Base-by-base conservation (phyloP, 2,113 vertebrate species). In the Callopanchax toddi region DNA sequence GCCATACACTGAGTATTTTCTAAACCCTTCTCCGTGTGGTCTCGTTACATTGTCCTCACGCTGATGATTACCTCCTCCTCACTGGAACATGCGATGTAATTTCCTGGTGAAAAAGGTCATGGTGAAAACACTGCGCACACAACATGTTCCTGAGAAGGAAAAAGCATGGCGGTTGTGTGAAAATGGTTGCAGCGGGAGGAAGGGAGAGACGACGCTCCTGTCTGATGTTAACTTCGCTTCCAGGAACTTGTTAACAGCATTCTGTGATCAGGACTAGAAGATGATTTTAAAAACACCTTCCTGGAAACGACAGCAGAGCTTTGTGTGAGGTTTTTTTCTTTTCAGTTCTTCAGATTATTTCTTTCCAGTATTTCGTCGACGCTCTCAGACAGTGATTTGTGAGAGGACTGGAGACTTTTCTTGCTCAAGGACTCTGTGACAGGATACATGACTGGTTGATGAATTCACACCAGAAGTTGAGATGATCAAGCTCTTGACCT, bases 401-500 rank as follows among this genome's bases (percentile, higher is more conserved):
- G 1, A 64, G 18, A 34, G 26, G 15, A 12, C 39, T 67, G 36
- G 3, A 11, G 48, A 46, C 11, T 36, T 66, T 53, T 43, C 22
- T 32, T 45, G 16, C 66, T 83, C 60, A 77, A 83, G 71, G 78
- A 67, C 64, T 0, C 49, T 22, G 34, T 68, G 74, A 52, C 70
- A 74, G 56, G 60, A 74, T 54, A 22, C 56, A 53, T 42, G 29
- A 26, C 62, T 60, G 54, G 7, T 60, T 82, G 76, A 88, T 81
- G 52, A 79, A 83, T 73, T 74, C 76, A 66, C 49, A 78, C 45
- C 52, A 53, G 71, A 52, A 59, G 42, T 67, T 72, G 66, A 58
- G 56, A 74, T 67, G 80, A 73, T 85, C 67, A 81, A 73, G 79
- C 78, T 60, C 60, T 85, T 78, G 69, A 87, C 82, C 79, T 86